Evolutionary conservation across 1,140 invertebrate genomes (phyloP).

Genomic region (Bombus pyrosoma): DNA sequence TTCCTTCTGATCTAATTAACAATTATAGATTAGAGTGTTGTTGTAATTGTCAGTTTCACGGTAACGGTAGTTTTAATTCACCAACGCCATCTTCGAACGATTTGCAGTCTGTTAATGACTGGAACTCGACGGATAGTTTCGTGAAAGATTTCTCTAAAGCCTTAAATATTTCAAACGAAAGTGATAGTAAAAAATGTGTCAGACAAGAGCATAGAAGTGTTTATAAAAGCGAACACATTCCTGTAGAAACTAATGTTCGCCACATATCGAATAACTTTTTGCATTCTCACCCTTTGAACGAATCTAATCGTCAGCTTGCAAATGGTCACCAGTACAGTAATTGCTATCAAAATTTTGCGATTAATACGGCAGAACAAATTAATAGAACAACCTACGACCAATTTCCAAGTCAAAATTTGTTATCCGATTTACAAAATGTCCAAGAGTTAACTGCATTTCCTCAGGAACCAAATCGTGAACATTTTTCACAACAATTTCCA

Average conservation of each 20-base stretch:
- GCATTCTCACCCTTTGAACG: not conserved
- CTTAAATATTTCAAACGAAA: not conserved
- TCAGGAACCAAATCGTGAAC: not conserved
- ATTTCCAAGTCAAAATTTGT: no score
- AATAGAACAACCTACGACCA: not conserved
- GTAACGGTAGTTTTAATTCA: no score
- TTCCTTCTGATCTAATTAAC: not conserved
- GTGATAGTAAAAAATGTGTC: not conserved
- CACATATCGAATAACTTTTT: not conserved
- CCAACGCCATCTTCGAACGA: not conserved
- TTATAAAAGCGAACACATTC: not conserved
- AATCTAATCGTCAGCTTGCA: not conserved
- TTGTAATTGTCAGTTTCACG: not conserved
- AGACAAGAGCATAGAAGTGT: no score
- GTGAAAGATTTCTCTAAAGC: not conserved
- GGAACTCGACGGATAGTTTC: not conserved
- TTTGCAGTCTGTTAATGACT: not conserved
- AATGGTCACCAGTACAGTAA: not conserved
- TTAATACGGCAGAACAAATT: not conserved
- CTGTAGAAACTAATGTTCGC: not conserved
- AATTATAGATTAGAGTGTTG: not conserved
- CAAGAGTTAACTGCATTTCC: not conserved
- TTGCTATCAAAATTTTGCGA: constrained; percentile 1
- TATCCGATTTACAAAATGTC: not conserved
- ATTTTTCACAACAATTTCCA: not conserved